Conservation (phyloP, 2,888 invertebrate genomes). For the Clusia tigrina region DNA sequence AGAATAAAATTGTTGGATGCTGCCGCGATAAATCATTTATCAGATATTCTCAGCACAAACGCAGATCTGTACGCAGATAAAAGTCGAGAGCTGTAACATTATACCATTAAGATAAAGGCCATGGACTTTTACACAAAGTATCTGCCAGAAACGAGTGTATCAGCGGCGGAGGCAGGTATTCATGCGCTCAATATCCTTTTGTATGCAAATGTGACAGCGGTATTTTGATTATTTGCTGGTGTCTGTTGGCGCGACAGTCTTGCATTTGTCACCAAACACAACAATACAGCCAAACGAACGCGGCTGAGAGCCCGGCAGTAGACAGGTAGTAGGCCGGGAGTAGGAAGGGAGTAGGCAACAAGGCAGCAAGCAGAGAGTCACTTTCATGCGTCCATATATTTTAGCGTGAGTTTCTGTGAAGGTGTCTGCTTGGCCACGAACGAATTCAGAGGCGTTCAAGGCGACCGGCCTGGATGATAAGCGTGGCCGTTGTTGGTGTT, state of each 20-base stretch:
- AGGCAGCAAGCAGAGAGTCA: no score
- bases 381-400: no score
- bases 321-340: no score
- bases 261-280: neutral
- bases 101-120: constrained; percentile 1
- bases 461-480: neutral
- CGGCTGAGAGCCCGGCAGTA: no score
- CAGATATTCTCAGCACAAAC: constrained; percentile 11
- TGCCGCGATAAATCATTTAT: constrained; percentile 13
- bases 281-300: no score
- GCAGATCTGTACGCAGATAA: constrained; percentile 1
- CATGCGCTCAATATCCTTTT: neutral
- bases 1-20: neutral
- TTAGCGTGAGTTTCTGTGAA: no score
- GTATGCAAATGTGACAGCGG: neutral
- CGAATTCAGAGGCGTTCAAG: neutral
- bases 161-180: no score
- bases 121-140: neutral
- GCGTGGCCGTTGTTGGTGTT: neutral
- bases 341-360: no score
- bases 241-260: neutral
- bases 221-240: neutral
- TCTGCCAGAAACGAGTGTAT: neutral
- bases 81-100: neutral
- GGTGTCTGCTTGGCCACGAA: no score